Base-by-base conservation (phyloP, 1,140 invertebrate genomes). In the Drosophila truncata region DNA sequence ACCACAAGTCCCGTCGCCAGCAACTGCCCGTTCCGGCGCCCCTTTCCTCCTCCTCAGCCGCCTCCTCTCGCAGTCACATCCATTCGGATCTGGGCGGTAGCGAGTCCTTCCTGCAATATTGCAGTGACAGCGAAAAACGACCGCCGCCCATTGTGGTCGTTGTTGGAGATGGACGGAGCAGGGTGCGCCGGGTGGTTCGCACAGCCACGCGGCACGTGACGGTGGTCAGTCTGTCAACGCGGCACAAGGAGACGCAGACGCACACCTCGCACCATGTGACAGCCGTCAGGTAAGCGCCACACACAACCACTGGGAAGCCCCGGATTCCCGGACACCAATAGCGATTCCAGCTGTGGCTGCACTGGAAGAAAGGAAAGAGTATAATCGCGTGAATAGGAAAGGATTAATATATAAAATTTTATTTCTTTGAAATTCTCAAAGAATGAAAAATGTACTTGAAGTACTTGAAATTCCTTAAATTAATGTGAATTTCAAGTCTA, bases 191-290 rank as follows among this genome's bases (percentile, higher is more conserved):
- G 44, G 92, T 93, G 61, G 92, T 93, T 16, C 90, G 92, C 39
- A 91, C 91, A 16, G 88, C 92, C 42, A 93, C 92, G 37, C 78
- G 92, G 50, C 92, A 93, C 69, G 92, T 93, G 57, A 93, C 92
- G 41, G 92, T 93, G 59, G 92, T 93, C 57, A 93, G 92, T 62
- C 85, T 93, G 20, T 93, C 92, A 42, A 92, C 92, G 25, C 74
- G 92, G 18, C 92, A 93, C 84, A 93, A 93, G 77, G 92, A 93
- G 75, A 91, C 92, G 14, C 86, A 85, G 65, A 93, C 92, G 33
- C 92, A 93, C 73, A 93, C 92, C 65, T 93, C 92, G 55, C 92
- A 93, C 66, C 92, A 93, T 91, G 92, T 93, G 74, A 93, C 92
- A 47, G 92, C 92, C 29, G 92, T 93, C 78, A 93, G 92, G 92